Base-by-base conservation (phyloP, 2,797 vertebrate species). In the Phaenicophaeus curvirostris region DNA sequence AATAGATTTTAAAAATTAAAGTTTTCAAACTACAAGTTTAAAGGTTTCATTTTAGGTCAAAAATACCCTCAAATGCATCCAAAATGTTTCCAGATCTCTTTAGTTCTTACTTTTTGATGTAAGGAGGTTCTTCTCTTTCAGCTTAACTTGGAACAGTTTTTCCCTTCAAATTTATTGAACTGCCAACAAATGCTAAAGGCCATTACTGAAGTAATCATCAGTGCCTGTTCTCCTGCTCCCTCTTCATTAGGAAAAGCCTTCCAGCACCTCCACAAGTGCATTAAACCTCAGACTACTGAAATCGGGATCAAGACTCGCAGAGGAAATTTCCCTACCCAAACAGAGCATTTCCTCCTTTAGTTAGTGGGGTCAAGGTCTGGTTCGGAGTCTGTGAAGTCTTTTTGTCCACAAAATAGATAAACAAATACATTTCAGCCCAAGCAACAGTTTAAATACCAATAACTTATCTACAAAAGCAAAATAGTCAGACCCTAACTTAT, bases 211-310 rank as follows among this genome's bases (percentile, higher is more conserved):
- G 15, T 33, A 73, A 30, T 11, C 17, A 42, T 35, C 14, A 90
- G 5, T 23, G 4, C 31, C 28, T 67, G 39, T 21, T 16, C 21
- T 82, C 16, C 72, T 6, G 0, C 27, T 80, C 31, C n/a, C 37
- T 31, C 41, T 91, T 89, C 46, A 69, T 46, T 46, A 54, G 79
- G 57, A 89, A 92, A 94, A 83, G 44, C 46, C 44, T 94, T 93
- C 91, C 89, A 93, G 54, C 57, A 72, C 46, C 44, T 59, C 58
- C 33, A 41, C 9, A 65, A 83, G 4, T 16, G 23, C 39, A 68
- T 31, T 15, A 59, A 58, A 62, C 17, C n/a, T 80, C 73, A 68
- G 37, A 24, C 16, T 23, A 15, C n/a, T 37, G 51, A 54, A 35
- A 25, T 28, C 23, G 58, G 33, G 62, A 83, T 18, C 57, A 54